A percentile compares a stretch with the other conserved stretches of the same genome.
Evolutionary conservation across 30 jellyfish, hydroid and myxozoan genomes (phyloP).

Genomic region (Mastigias papua): DNA sequence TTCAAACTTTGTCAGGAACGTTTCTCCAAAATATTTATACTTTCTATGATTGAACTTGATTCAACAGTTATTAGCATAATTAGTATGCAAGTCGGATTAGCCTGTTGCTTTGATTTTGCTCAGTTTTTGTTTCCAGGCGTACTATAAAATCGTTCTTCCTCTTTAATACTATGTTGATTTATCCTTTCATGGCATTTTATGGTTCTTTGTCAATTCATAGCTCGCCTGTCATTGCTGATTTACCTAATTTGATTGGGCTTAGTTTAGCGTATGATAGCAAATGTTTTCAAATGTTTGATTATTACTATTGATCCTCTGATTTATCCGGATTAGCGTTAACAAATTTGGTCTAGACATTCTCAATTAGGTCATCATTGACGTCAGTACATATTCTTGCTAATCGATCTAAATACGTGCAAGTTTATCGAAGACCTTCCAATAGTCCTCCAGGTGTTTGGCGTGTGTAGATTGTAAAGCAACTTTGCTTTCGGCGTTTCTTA

Average conservation of each 20-base stretch:
- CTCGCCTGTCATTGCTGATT: neutral
- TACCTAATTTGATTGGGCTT: neutral
- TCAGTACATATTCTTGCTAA: neutral
- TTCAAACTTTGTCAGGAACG: no score
- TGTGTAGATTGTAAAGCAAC: neutral
- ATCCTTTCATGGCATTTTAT: neutral
- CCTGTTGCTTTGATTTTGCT: no score
- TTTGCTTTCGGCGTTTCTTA: neutral
- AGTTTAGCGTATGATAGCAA: neutral
- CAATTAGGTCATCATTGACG: neutral
- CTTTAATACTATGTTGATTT: no score
- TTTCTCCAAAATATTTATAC: no score
- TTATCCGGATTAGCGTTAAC: neutral
- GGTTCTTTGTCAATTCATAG: neutral
- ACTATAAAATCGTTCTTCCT: no score
- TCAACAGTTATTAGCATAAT: no score
- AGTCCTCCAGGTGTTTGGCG: neutral
- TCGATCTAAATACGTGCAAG: neutral
- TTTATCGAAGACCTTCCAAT: neutral
- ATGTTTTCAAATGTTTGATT: neutral
- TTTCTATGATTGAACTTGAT: no score
- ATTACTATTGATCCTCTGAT: neutral
- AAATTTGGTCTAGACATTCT: neutral
- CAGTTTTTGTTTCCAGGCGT: no score
- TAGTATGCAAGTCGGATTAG: no score